Conservation (phyloP, 2,888 invertebrate genomes). For the Stenchaetothrips biformis region DNA sequence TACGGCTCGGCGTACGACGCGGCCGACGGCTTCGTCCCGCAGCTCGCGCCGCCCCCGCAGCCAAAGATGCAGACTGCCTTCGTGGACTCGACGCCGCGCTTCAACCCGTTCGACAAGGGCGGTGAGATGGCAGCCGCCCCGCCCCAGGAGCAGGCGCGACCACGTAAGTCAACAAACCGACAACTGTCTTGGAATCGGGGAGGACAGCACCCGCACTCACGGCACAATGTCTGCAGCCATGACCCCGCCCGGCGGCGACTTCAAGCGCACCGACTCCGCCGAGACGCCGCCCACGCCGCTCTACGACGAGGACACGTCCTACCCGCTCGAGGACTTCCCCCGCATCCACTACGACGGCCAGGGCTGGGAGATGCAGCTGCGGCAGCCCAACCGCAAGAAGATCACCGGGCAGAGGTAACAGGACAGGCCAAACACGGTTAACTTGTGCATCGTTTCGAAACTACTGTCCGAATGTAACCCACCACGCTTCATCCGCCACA, state of each 20-base stretch:
- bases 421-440: conserved; percentile 39
- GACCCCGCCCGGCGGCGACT: conserved; percentile 31
- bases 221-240: background rate
- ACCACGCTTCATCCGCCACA: conserved; percentile 37
- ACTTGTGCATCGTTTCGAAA: background rate
- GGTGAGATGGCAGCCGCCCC: background rate
- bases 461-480: no score
- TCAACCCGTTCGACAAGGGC: conserved; percentile 72
- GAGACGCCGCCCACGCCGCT: conserved; percentile 89
- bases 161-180: background rate
- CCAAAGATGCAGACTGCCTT: conserved; percentile 52
- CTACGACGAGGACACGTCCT: conserved; percentile 88
- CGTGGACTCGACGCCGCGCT: conserved; percentile 60
- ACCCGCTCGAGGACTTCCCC: conserved; percentile 88
- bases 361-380: conserved; percentile 94
- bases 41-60: conserved; percentile 69
- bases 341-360: conserved; percentile 69
- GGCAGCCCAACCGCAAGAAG: conserved; percentile 95
- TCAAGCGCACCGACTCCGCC: conserved; percentile 52
- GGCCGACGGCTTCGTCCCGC: conserved; percentile 51
- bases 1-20: conserved; percentile 40
- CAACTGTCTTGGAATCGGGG: conserved; percentile 16
- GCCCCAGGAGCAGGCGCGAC: conserved; percentile 20
- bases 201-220: background rate
- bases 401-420: conserved; percentile 76